A percentile compares a stretch with the other conserved stretches of the same genome.
These are phyloP conservation scores for Procavia capensis DNA, from an alignment of 2,113 vertebrate genomes.

Conservation along the genomic window DNA sequence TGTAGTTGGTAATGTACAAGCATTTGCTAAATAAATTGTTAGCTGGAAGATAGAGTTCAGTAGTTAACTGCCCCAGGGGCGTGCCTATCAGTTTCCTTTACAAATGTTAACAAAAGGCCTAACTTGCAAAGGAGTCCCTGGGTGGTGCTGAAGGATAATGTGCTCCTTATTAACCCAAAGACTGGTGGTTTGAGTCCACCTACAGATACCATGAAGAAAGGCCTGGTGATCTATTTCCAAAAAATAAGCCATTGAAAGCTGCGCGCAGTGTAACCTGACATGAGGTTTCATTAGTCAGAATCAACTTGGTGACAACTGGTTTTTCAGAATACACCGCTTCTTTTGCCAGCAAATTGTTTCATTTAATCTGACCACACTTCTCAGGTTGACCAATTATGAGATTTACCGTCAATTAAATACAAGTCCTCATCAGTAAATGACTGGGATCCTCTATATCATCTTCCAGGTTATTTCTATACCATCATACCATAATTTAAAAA, in stretches of 20 bases:
- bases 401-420: background rate
- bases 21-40: background rate
- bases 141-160: too few species aligned
- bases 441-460: background rate
- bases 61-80: background rate
- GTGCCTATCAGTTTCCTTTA: background rate
- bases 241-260: too few species aligned
- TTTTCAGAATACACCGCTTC: background rate
- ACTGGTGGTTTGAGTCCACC: too few species aligned
- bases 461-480: background rate
- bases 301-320: too few species aligned
- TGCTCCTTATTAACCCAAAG: too few species aligned
- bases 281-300: too few species aligned
- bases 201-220: too few species aligned
- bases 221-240: too few species aligned
- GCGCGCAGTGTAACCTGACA: too few species aligned
- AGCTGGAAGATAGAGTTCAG: background rate
- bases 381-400: background rate
- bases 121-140: background rate
- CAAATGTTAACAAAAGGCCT: constrained; percentile 12
- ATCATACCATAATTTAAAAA: background rate
- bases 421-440: background rate
- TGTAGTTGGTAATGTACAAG: background rate
- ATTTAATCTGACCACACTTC: background rate
- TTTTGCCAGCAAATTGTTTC: background rate